Evolutionary conservation across 64 coral and sea anemone genomes (phyloP).

Genomic region (Orbicella faveolata): DNA sequence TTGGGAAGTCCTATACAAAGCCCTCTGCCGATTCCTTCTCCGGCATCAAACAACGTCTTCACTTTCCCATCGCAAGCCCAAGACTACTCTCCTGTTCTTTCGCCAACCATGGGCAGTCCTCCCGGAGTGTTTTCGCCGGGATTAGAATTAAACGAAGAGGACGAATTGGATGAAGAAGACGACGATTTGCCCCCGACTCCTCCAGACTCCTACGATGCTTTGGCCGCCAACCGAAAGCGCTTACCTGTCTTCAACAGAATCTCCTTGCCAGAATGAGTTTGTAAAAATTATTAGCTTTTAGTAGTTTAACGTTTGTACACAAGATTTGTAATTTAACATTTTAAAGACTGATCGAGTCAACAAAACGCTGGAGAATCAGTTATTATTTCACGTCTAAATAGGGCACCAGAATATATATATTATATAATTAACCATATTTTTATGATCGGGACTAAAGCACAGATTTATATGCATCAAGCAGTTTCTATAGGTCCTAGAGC

Average conservation of each 20-base stretch:
- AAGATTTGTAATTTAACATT: constrained; percentile 58
- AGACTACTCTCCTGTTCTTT: constrained; percentile 67
- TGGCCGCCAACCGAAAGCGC: constrained; percentile 67
- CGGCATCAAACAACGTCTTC: constrained; percentile 90
- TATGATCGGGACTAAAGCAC: constrained; percentile 88
- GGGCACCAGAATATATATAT: constrained; percentile 69
- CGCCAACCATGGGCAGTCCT: constrained; percentile 69
- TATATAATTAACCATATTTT: constrained; percentile 92
- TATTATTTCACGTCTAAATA: constrained; percentile 67
- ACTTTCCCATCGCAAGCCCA: constrained; percentile 84
- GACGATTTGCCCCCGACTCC: constrained; percentile 84
- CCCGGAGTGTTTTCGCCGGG: constrained; percentile 70
- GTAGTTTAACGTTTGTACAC: constrained; percentile 64
- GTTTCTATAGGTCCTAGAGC: constrained; percentile 86
- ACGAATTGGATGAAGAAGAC: constrained; percentile 49
- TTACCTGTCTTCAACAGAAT: constrained; percentile 90
- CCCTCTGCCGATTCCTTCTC: constrained; percentile 77
- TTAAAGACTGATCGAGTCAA: constrained; percentile 40
- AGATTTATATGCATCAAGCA: constrained; percentile 87
- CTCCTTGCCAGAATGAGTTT: constrained; percentile 69
- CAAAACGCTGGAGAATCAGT: constrained; percentile 57
- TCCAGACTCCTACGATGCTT: constrained; percentile 69
- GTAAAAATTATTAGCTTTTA: constrained; percentile 16
- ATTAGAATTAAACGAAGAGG: constrained; percentile 79
- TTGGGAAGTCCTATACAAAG: constrained; percentile 80